phyloP scores from a whole-genome alignment of 64 coral and sea anemone species.

The Cladopsammia gracilis region DNA sequence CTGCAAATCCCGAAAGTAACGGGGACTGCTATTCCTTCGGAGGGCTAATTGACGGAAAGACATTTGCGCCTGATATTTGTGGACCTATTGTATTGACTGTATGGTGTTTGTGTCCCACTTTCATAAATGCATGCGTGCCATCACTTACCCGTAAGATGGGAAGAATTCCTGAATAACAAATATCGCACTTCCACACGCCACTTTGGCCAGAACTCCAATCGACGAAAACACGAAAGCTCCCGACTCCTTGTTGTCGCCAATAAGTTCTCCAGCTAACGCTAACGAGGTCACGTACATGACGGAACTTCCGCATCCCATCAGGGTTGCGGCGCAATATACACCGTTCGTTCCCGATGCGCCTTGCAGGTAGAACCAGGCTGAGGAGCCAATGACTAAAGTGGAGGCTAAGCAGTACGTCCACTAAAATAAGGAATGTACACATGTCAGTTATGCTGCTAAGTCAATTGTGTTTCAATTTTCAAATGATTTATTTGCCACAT shows the following conservation, averaged over 20 bases:
- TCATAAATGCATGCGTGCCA: too few species aligned
- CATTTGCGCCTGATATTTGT: too few species aligned
- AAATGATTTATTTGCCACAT: too few species aligned
- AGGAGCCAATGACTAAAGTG: conserved; percentile 7
- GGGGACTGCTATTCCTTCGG: too few species aligned
- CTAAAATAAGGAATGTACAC: background rate
- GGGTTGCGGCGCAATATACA: conserved; percentile 21
- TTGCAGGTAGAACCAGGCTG: conserved; percentile 31
- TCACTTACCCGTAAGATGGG: background rate
- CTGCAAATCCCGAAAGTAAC: too few species aligned
- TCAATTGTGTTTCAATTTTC: too few species aligned
- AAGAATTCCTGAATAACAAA: conserved; percentile 32
- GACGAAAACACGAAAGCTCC: conserved; percentile 34
- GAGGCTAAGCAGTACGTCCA: conserved; percentile 34
- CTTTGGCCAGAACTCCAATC: background rate
- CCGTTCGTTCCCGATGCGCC: background rate
- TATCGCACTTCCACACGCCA: background rate
- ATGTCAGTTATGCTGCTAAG: too few species aligned
- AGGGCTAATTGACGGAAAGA: too few species aligned
- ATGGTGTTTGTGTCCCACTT: too few species aligned
- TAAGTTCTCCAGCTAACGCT: conserved; percentile 18
- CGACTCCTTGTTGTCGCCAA: conserved; percentile 33
- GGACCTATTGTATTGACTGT: too few species aligned
- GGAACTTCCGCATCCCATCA: conserved; percentile 9
- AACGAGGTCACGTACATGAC: conserved; percentile 42